Evolutionary conservation across 2,888 invertebrate species (phyloP), one percentile per base, ranked within the genome.

Genomic region (Heliconius cydno): DNA sequence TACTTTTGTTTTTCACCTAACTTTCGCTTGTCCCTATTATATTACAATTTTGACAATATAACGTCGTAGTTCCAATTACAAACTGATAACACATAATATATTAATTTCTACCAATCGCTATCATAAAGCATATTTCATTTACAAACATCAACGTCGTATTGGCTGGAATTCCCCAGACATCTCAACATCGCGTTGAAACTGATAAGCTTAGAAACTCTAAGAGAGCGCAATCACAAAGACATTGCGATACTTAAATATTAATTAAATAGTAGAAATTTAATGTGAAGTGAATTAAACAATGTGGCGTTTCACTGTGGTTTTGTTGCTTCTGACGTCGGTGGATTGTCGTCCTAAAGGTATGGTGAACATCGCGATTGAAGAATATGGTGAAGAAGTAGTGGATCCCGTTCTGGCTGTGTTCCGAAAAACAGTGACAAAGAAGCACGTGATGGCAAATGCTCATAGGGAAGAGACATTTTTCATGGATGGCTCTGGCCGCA

Each of bases 31-130:
- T 46, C 0, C 46, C 3, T 46, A 46, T 46, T 46, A 34, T 34
- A 34, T 34, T 34, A 34, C 28, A 73, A 60, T 78, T 66, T 73
- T 34, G 41, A 73, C 38, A 65, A 46, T 41, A 19, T 28, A 65
- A 63, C 28, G 28, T 75, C 75, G 65, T 75, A 75, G 75, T 65
- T 46, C 19, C 75, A 75, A 63, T 46, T 65, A 38, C 46, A 22
- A 74, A 19, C 15, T 46, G 77, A 80, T 77, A 80, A 80, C 34
- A 65, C 15, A 73, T 67, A 19, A 15, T 41, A 66, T 65, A 76
- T 46, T 9, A 52, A 76, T 41, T 80, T 80, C 80, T 77, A 80
- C 80, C 80, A 77, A 80, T 77, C 77, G 34, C 34, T 63, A 74
- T 57, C 6, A 80, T 68, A 63, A 74, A 63, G 60, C 28, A 60